Base-by-base conservation (phyloP, 2,888 invertebrate genomes). In the Pseudeuparius sepicola region DNA sequence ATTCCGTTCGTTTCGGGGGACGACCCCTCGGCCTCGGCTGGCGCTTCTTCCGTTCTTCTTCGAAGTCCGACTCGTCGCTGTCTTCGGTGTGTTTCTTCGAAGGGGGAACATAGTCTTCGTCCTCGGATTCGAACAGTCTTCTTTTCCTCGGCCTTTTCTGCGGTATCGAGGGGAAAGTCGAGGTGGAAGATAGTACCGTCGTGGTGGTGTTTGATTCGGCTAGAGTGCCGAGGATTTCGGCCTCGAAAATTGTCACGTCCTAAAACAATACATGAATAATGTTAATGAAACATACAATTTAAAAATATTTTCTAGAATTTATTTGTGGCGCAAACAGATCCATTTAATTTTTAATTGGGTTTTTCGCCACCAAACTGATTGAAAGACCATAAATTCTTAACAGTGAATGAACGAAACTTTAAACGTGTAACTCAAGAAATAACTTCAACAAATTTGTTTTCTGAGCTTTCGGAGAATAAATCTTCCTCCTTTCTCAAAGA, bases 1-100 rank as follows among this genome's bases (percentile, higher is more conserved):
- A 68, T 9, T 51, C 48, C 39, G 65, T 65, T 43, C 69, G 56
- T 34, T 69, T 54, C 13, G 71, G 70, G 17, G 73, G 72, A 14
- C 74, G 62, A 13, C 73, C 73, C 49, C 71, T 46, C 4, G 40
- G 34, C 40, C 42, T 49, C 6, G 16, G n/a, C n/a, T n/a, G n/a
- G n/a, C n/a, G n/a, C n/a, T n/a, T n/a, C n/a, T n/a, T n/a, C n/a
- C n/a, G n/a, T 6, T 44, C 46, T 10, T 30, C 36, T 20, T 50
- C 49, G 20, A 46, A 47, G 11, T 52, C 49, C 1, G 48, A 48
- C 17, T 50, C 46, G 3, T 50, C 44, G 11, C 43, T 39, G 14
- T 44, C 39, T 33, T 40, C 42, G 7, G 39, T 24, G 39, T 41
- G 42, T 25, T 39, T 49, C 32, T 45, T 53, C 13, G 38, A 30